phyloP scores from a whole-genome alignment of 2,113 vertebrate genomes.

The Coracopsis vasa region DNA sequence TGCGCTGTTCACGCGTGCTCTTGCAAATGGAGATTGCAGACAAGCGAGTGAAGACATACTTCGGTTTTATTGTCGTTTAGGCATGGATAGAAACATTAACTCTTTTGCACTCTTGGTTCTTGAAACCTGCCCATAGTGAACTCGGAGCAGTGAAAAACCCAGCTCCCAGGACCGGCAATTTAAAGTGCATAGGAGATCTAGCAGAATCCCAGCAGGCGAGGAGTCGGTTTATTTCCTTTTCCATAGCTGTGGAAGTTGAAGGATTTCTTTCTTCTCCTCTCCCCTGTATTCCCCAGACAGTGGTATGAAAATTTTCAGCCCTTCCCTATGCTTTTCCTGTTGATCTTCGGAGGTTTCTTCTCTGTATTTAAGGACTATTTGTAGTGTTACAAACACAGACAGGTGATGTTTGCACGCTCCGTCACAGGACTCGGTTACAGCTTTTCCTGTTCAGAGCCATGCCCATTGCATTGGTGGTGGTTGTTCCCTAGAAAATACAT shows the following conservation, averaged over 20 bases:
- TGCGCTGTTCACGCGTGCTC: rapidly evolving
- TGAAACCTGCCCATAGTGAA: conserved; percentile 63
- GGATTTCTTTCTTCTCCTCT: neutral
- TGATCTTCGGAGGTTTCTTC: conserved; percentile 27
- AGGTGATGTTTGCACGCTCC: neutral
- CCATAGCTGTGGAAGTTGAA: neutral
- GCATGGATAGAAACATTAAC: conserved; percentile 79
- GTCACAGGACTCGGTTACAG: neutral
- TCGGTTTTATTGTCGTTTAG: conserved; percentile 82
- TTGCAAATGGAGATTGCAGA: conserved; percentile 52
- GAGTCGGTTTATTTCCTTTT: conserved; percentile 24
- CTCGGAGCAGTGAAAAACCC: conserved; percentile 47
- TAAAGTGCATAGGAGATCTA: conserved; percentile 57
- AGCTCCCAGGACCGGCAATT: conserved; percentile 25
- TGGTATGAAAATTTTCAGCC: neutral
- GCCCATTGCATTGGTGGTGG: neutral
- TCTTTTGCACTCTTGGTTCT: conserved; percentile 70
- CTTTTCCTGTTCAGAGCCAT: neutral
- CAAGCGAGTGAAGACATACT: conserved; percentile 74
- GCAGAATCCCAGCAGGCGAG: conserved; percentile 43
- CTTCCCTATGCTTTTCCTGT: conserved; percentile 40
- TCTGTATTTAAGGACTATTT: conserved; percentile 16
- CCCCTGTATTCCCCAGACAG: neutral
- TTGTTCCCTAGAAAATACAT: neutral
- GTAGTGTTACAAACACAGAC: conserved; percentile 44